phyloP scores from a whole-genome alignment of 2,888 invertebrate species.

The Cactoblastis cactorum region DNA sequence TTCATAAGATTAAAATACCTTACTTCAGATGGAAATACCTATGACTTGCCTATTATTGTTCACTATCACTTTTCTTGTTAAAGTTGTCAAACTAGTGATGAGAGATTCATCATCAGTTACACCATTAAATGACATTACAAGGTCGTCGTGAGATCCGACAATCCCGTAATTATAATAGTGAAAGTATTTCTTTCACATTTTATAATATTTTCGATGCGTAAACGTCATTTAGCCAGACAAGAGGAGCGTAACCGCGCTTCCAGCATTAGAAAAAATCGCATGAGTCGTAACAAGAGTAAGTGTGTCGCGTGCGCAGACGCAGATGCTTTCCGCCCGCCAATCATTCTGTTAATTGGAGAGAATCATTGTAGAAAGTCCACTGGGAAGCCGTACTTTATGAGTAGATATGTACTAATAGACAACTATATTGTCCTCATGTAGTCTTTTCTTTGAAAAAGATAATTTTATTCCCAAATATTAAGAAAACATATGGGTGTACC shows the following conservation, averaged over 20 bases:
- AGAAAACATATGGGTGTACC: too few species aligned
- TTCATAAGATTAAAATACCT: too few species aligned
- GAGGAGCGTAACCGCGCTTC: constrained; percentile 15
- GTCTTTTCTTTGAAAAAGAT: background rate
- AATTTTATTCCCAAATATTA: background rate
- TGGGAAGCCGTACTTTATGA: constrained; percentile 18
- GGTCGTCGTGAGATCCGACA: constrained; percentile 10
- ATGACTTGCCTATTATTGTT: too few species aligned
- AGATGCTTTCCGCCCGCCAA: constrained; percentile 62
- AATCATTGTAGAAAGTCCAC: constrained; percentile 73
- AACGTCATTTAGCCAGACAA: constrained; percentile 8
- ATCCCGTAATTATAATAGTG: too few species aligned
- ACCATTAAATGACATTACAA: constrained; percentile 16
- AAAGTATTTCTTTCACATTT: constrained; percentile 8
- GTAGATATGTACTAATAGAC: background rate
- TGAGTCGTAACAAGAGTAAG: constrained; percentile 60
- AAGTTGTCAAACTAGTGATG: background rate
- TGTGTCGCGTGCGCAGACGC: constrained; percentile 65
- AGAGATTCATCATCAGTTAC: background rate
- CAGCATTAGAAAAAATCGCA: constrained; percentile 26
- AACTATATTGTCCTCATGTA: background rate
- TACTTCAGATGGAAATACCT: background rate
- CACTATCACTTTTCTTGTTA: too few species aligned
- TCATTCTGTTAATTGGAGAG: constrained; percentile 78
- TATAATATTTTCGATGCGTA: constrained; percentile 3